Conservation (phyloP, 2,888 invertebrate species). For the Dicranocentrus wangi region DNA sequence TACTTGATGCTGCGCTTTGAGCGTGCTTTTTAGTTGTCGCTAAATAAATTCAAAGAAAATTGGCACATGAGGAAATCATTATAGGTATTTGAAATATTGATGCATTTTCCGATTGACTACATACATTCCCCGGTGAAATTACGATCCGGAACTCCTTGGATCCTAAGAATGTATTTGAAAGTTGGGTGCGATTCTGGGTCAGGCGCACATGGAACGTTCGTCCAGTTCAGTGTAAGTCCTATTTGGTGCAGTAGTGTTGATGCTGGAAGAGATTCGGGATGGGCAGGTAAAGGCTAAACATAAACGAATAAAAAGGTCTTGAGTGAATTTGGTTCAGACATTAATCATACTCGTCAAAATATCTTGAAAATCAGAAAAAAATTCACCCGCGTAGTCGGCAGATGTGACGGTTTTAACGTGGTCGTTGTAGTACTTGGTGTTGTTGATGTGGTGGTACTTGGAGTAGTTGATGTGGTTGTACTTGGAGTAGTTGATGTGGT, state of each 20-base stretch:
- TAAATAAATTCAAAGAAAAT: constrained; percentile 13
- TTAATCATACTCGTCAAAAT: neutral
- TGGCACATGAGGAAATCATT: neutral
- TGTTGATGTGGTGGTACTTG: constrained; percentile 5
- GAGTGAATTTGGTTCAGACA: neutral
- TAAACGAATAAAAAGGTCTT: neutral
- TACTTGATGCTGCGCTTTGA: constrained; percentile 22
- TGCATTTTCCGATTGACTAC: neutral
- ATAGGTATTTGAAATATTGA: neutral
- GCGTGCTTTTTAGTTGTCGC: constrained; percentile 29
- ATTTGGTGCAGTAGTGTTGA: constrained; percentile 31
- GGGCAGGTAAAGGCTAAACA: constrained; percentile 40
- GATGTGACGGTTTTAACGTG: no score
- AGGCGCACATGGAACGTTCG: constrained; percentile 6
- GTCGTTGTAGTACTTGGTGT: constrained; percentile 3
- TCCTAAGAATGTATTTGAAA: neutral
- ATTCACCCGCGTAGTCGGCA: constrained; percentile 35
- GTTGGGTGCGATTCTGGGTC: neutral
- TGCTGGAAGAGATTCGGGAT: constrained; percentile 8
- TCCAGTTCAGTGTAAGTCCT: constrained; percentile 23
- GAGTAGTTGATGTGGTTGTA: neutral
- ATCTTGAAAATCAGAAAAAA: neutral
- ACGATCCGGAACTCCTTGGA: neutral
- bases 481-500: constrained; percentile 5
- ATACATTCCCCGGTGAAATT: constrained; percentile 45